These are phyloP conservation scores for Catocala nupta DNA, from an alignment of 2,888 invertebrate genomes.

Conservation along the genomic window DNA sequence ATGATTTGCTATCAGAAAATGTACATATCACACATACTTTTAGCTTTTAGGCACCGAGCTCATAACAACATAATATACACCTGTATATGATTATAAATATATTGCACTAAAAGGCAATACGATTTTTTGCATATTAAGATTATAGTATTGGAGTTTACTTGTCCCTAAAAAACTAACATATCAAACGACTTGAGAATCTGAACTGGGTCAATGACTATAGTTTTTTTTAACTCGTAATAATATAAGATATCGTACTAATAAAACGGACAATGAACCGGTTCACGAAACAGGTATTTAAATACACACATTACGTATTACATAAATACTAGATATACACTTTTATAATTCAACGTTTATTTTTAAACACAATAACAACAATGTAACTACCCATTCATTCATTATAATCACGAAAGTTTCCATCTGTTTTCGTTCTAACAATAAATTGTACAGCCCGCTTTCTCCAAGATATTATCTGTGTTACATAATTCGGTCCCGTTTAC, in stretches of 20 bases:
- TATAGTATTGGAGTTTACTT: no score
- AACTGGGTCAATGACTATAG: no score
- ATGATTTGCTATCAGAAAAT: no score
- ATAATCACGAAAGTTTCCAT: slow-evolving; percentile 43
- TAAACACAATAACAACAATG: slow-evolving; percentile 24
- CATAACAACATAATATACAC: no score
- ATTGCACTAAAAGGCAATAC: no score
- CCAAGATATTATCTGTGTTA: slow-evolving; percentile 40
- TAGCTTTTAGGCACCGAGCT: no score
- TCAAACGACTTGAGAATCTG: no score
- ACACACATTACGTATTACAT: not conserved
- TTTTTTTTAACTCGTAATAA: no score
- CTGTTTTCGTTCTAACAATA: slow-evolving; percentile 42
- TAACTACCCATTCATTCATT: slow-evolving; percentile 21
- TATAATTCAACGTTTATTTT: slow-evolving; percentile 6
- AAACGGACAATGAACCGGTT: not conserved
- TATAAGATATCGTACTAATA: not conserved
- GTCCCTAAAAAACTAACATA: no score
- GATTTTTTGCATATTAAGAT: no score
- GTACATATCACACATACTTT: no score
- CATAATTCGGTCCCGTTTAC: slow-evolving; percentile 43
- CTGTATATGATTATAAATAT: no score
- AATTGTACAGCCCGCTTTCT: slow-evolving; percentile 46
- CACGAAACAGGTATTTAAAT: not conserved
- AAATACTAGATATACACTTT: not conserved